These are phyloP conservation scores for Parascotia fuliginaria DNA, from an alignment of 2,888 invertebrate genomes.

Conservation along the genomic window DNA sequence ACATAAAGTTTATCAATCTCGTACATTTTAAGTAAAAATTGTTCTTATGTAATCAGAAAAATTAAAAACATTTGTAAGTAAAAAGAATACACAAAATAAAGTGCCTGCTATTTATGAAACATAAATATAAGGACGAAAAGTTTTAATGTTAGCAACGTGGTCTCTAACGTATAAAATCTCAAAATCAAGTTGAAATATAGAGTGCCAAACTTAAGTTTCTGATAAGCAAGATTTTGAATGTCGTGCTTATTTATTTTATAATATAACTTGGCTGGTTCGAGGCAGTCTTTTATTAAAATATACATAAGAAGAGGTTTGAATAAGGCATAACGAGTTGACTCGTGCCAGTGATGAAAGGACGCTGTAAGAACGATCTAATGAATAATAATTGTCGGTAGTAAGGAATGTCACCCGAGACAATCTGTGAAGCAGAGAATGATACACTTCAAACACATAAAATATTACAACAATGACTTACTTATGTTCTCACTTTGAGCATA, in stretches of 20 bases:
- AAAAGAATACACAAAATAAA: no score
- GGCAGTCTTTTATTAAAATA: constrained; percentile 69
- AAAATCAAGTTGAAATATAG: neutral
- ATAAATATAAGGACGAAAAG: no score
- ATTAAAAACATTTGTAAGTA: no score
- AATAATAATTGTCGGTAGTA: constrained; percentile 69
- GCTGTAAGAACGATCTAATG: constrained; percentile 64
- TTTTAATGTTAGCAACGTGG: no score
- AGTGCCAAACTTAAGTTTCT: constrained; percentile 16
- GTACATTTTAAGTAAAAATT: no score
- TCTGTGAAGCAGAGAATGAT: constrained; percentile 43
- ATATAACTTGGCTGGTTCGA: constrained; percentile 25
- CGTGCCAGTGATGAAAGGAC: constrained; percentile 69
- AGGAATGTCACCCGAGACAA: constrained; percentile 59
- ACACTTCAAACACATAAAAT: constrained; percentile 27
- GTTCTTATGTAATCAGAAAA: no score
- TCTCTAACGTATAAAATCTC: no score
- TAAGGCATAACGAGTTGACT: constrained; percentile 70
- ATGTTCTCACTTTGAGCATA: constrained; percentile 7
- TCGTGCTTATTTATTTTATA: constrained; percentile 30
- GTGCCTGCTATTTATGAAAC: no score
- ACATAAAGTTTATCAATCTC: no score
- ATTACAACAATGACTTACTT: constrained; percentile 2
- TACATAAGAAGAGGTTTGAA: constrained; percentile 66
- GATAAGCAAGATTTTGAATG: constrained; percentile 23